phyloP scores from a whole-genome alignment of 2,113 vertebrate species.

The Rynchops niger region DNA sequence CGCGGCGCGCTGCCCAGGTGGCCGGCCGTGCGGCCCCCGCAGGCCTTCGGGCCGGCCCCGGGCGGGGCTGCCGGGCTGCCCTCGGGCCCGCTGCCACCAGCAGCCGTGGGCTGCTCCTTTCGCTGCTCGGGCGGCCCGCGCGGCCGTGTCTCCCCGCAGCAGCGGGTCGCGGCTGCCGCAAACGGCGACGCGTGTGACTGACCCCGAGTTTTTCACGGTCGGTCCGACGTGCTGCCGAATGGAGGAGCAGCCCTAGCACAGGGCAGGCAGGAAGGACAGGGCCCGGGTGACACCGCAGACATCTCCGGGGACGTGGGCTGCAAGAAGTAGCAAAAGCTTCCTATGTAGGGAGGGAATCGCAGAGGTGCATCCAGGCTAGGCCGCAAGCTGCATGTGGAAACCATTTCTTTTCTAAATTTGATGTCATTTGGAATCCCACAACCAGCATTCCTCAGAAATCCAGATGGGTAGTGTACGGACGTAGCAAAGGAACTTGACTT shows the following conservation, averaged over 20 bases:
- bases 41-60: background rate
- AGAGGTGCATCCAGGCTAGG: background rate
- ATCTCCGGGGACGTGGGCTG: accelerated
- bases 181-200: accelerated
- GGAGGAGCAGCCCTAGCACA: no score
- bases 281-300: accelerated
- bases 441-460: background rate
- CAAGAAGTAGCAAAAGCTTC: background rate
- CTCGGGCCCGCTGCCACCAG: background rate
- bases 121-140: accelerated
- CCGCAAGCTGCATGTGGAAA: background rate
- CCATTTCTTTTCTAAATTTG: background rate
- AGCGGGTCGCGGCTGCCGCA: no score
- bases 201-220: no score
- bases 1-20: no score
- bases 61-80: no score
- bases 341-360: accelerated
- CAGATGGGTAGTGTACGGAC: no score
- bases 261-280: accelerated
- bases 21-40: background rate
- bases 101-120: background rate
- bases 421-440: accelerated
- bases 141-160: background rate
- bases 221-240: accelerated
- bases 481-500: background rate